Base-by-base conservation (phyloP, 2,888 invertebrate genomes). In the Melikaiella ostensackeni region DNA sequence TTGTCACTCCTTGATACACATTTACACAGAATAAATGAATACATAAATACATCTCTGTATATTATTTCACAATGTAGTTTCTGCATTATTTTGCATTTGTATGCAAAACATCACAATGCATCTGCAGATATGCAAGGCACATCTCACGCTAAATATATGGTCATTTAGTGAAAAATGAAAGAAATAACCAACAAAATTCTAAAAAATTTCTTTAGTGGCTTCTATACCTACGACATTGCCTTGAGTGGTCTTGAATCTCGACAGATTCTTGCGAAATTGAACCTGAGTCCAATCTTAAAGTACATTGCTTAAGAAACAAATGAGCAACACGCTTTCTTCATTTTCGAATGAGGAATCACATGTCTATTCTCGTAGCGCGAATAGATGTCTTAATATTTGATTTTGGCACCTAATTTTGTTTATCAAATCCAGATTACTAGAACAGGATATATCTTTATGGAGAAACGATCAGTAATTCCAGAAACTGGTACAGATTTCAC, bases 241-340 rank as follows among this genome's bases (percentile, higher is more conserved):
- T 70, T 70, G 70, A 70, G 70, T 50, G 70, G 70, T 50, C 50
- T 70, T 70, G 50, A 70, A 70, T 70, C 70, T 70, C 30, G 70
- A 50, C 70, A 50, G 50, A 70, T 50, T 50, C 70, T 70, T 70
- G 46, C 50, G 70, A 70, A 70, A 70, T 70, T 50, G 27, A 50
- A 70, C 46, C 50, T 70, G 70, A 30, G 70, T 70, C 50, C 30
- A 70, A 70, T 70, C 70, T 70, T 55, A 19, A 50, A 50, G 70
- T 70, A 70, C 30, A 70, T 70, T 70, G 50, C 70, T 70, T 50
- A 70, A 70, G 70, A 70, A 70, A 30, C 46, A 70, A 70, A 70
- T 70, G 30, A 50, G 70, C 46, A 70, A 70, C 33, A 70, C 70
- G 70, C 50, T 66, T 66, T 66, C 66, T 66, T 66, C 46, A 66